Conservation (phyloP, 1,140 invertebrate species). For the Schlechtendalia chinensis region DNA sequence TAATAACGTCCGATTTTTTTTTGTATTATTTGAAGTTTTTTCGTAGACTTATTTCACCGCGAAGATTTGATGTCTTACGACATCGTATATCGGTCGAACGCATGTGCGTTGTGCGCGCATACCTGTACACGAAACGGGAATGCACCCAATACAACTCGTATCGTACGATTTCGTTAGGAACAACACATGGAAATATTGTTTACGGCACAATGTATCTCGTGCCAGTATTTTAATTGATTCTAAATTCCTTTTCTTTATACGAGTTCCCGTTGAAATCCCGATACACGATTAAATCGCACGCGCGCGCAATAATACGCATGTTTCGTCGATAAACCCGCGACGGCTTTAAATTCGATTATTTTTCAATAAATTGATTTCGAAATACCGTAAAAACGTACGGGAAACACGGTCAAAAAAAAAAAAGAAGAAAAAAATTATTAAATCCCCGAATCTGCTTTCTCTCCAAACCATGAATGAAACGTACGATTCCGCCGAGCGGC, state of each 20-base stretch:
- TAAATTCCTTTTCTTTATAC: not conserved
- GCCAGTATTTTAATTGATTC: not conserved
- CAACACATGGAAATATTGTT: too few relatives aligned
- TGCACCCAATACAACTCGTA: too few relatives aligned
- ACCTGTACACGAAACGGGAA: too few relatives aligned
- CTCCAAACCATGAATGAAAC: not conserved
- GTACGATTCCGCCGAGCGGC: not conserved
- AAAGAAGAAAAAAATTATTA: too few relatives aligned
- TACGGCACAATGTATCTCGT: not conserved
- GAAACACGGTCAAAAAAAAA: not conserved
- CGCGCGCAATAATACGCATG: too few relatives aligned
- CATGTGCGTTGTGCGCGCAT: not conserved
- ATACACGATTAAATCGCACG: not conserved
- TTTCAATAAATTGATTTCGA: not conserved
- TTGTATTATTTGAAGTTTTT: conserved; percentile 12
- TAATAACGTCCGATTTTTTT: not conserved
- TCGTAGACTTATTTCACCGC: too few relatives aligned
- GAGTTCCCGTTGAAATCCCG: not conserved
- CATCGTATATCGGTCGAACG: not conserved
- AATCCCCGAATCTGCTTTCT: too few relatives aligned
- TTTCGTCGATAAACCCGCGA: too few relatives aligned
- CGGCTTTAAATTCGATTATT: too few relatives aligned
- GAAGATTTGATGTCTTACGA: not conserved
- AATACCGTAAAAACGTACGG: not conserved
- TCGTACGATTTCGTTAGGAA: too few relatives aligned